Conservation (phyloP, 2,113 vertebrate genomes). For the Pelusios castaneus region DNA sequence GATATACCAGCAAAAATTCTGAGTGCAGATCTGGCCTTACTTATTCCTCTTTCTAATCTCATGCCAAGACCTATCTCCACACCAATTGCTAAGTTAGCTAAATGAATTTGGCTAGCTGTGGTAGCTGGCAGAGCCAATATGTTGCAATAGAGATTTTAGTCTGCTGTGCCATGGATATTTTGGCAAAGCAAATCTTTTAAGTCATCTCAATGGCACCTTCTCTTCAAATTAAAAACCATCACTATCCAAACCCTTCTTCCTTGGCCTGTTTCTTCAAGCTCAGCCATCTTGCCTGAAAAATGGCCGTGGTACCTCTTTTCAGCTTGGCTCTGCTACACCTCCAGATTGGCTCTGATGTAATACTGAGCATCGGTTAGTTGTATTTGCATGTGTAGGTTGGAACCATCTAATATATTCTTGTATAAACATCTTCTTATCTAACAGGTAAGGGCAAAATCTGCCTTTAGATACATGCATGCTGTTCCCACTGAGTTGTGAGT, state of each 20-base stretch:
- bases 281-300: background rate
- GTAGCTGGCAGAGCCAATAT: background rate
- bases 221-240: background rate
- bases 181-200: background rate
- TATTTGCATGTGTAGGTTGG: background rate
- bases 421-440: background rate
- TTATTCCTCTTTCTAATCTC: background rate
- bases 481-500: background rate
- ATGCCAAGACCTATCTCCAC: rapidly evolving
- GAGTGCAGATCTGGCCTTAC: background rate
- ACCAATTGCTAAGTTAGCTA: background rate
- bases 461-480: rapidly evolving
- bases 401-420: background rate
- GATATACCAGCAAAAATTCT: background rate
- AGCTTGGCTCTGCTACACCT: background rate
- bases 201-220: background rate
- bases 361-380: background rate
- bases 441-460: background rate
- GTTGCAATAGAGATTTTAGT: background rate
- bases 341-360: background rate
- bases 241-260: background rate
- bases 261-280: background rate
- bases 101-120: background rate
- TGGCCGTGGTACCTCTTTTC: background rate
- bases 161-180: rapidly evolving